phyloP scores from a whole-genome alignment of 2,888 invertebrate genomes.

The Penaeus monodon region DNA sequence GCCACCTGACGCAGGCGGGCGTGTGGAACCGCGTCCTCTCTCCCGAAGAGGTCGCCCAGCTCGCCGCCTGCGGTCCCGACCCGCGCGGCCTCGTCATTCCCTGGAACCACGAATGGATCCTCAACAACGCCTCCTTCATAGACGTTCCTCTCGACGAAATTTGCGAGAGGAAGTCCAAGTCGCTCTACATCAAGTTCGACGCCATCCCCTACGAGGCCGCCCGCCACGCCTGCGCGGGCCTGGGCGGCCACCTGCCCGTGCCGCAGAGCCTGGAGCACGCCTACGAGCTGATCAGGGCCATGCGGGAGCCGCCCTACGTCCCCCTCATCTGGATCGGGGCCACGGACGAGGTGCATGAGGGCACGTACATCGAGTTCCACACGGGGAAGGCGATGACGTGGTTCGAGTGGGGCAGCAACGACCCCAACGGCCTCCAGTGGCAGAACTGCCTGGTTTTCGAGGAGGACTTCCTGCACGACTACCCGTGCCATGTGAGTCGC shows the following conservation, averaged over 20 bases:
- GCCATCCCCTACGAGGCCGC: slow-evolving; percentile 36
- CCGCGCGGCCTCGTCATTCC: slow-evolving; percentile 39
- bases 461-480: slow-evolving; percentile 32
- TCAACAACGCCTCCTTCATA: slow-evolving; percentile 41
- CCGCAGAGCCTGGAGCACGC: slow-evolving; percentile 37
- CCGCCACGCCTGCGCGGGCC: slow-evolving; percentile 27
- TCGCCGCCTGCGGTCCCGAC: slow-evolving; percentile 34
- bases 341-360: slow-evolving; percentile 38
- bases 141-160: slow-evolving; percentile 35
- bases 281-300: slow-evolving; percentile 15
- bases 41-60: slow-evolving; percentile 20
- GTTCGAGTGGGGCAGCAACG: slow-evolving; percentile 50
- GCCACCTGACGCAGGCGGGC: slow-evolving; percentile 39
- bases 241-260: slow-evolving; percentile 46
- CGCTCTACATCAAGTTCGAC: slow-evolving; percentile 35
- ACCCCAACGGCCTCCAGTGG: slow-evolving; percentile 52
- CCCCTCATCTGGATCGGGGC: slow-evolving; percentile 39
- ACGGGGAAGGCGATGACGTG: slow-evolving; percentile 35
- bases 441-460: slow-evolving; percentile 45
- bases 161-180: slow-evolving; percentile 45
- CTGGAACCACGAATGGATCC: slow-evolving; percentile 42
- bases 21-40: slow-evolving; percentile 44
- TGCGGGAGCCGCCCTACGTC: slow-evolving; percentile 9
- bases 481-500: slow-evolving; percentile 43
- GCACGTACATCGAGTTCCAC: slow-evolving; percentile 30